phyloP scores from a whole-genome alignment of 2,113 vertebrate genomes.

The Prietella phreatophila region DNA sequence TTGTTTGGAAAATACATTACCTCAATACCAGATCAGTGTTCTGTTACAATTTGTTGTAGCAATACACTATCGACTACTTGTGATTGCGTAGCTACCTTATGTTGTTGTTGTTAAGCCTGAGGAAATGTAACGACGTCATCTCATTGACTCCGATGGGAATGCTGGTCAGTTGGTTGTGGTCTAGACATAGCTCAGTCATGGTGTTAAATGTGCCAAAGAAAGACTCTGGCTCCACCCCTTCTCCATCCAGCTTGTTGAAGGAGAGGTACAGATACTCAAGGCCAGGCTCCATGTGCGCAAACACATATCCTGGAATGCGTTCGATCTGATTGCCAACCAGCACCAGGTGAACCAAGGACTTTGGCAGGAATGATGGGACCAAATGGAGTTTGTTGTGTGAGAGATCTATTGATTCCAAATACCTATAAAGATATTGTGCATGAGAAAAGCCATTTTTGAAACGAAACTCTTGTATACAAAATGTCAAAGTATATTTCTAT shows the following conservation, averaged over 20 bases:
- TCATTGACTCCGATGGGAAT: constrained; percentile 85
- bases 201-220: constrained; percentile 86
- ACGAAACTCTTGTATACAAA: background rate
- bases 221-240: constrained; percentile 83
- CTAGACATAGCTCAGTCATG: constrained; percentile 89
- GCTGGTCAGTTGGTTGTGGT: constrained; percentile 84
- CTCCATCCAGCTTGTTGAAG: constrained; percentile 85
- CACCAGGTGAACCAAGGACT: constrained; percentile 86
- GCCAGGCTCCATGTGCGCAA: constrained; percentile 92
- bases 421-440: constrained; percentile 69
- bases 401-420: constrained; percentile 92
- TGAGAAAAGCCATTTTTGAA: background rate
- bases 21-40: background rate
- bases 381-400: constrained; percentile 90
- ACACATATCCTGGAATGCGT: constrained; percentile 92
- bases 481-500: background rate
- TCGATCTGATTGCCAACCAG: constrained; percentile 92
- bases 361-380: constrained; percentile 93
- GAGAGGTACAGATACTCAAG: constrained; percentile 95
- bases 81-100: constrained; percentile 79
- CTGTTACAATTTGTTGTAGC: background rate
- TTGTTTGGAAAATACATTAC: constrained; percentile 1
- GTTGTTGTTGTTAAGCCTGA: constrained; percentile 89
- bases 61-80: background rate
- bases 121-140: constrained; percentile 87